A percentile compares a stretch with the other conserved stretches of the same genome.
phyloP scores from a whole-genome alignment of 2,113 vertebrate species.

The Scomber scombrus region DNA sequence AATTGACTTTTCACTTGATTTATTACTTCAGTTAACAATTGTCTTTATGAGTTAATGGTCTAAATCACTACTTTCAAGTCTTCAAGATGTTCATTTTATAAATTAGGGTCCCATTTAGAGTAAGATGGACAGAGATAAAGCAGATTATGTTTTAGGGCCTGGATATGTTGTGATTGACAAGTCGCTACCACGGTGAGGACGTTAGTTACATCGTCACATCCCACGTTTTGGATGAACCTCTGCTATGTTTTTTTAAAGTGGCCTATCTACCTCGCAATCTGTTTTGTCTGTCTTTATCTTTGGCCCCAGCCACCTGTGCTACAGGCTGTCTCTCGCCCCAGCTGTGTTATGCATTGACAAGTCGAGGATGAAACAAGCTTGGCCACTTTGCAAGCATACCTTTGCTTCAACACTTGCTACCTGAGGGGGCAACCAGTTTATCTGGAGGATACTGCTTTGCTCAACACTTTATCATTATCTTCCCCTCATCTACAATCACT shows the following conservation, averaged over 20 bases:
- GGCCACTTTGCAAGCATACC: conserved; percentile 55
- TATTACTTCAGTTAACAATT: too few relatives aligned
- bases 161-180: too few relatives aligned
- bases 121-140: too few relatives aligned
- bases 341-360: conserved; percentile 50
- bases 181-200: too few relatives aligned
- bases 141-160: too few relatives aligned
- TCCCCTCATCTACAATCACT: conserved; percentile 29
- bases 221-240: conserved; percentile 31
- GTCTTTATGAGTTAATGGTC: too few relatives aligned
- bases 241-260: conserved; percentile 8
- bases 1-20: too few relatives aligned
- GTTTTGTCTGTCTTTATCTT: conserved; percentile 17
- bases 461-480: conserved; percentile 30
- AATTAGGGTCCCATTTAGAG: too few relatives aligned
- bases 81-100: too few relatives aligned
- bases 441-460: conserved; percentile 24
- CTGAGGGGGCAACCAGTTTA: conserved; percentile 26
- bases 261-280: not conserved
- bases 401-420: conserved; percentile 44
- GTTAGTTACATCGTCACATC: not conserved
- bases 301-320: not conserved
- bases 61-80: too few relatives aligned
- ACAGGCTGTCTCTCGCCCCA: not conserved
- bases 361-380: conserved; percentile 30